Evolutionary conservation across 2,113 vertebrate genomes (phyloP).

Genomic region (Oryzias woworae): DNA sequence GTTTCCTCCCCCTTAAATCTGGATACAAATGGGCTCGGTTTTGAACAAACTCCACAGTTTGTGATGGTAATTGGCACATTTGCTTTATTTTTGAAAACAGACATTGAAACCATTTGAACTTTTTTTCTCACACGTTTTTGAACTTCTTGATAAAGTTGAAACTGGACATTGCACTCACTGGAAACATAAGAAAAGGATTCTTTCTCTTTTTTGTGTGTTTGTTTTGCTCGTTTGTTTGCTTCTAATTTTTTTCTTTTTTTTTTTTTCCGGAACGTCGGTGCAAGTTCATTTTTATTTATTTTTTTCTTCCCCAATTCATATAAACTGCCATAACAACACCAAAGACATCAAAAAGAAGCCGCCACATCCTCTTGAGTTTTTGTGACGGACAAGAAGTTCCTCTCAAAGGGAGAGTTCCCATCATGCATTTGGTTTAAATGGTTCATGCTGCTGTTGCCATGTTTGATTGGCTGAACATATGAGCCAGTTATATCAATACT

Average conservation of each 20-base stretch:
- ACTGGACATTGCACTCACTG: slow-evolving; percentile 98
- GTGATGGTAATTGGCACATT: slow-evolving; percentile 96
- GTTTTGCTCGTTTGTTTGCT: slow-evolving; percentile 46
- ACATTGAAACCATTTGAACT: slow-evolving; percentile 87
- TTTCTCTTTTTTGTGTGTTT: slow-evolving; percentile 57
- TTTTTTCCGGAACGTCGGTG: slow-evolving; percentile 86
- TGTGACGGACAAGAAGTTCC: slow-evolving; percentile 96
- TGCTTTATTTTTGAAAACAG: slow-evolving; percentile 97
- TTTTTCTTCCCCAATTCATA: slow-evolving; percentile 93
- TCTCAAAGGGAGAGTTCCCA: slow-evolving; percentile 81
- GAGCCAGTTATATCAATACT: slow-evolving; percentile 58
- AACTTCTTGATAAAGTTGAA: slow-evolving; percentile 89
- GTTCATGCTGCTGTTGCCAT: slow-evolving; percentile 76
- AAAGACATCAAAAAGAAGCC: slow-evolving; percentile 99
- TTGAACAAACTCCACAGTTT: slow-evolving; percentile 30
- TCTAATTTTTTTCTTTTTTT: slow-evolving; percentile 60
- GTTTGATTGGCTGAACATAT: slow-evolving; percentile 61
- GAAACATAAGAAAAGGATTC: slow-evolving; percentile 85
- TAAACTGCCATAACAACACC: slow-evolving; percentile 87
- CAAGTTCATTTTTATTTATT: slow-evolving; percentile 73
- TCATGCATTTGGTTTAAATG: slow-evolving; percentile 78
- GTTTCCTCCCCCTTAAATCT: background rate
- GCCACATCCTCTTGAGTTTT: slow-evolving; percentile 87
- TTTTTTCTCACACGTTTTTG: slow-evolving; percentile 77
- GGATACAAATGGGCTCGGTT: background rate